Evolutionary conservation across 1,140 invertebrate species (phyloP), one percentile per base, ranked within the genome.

Genomic region (Drosophila baimaii): DNA sequence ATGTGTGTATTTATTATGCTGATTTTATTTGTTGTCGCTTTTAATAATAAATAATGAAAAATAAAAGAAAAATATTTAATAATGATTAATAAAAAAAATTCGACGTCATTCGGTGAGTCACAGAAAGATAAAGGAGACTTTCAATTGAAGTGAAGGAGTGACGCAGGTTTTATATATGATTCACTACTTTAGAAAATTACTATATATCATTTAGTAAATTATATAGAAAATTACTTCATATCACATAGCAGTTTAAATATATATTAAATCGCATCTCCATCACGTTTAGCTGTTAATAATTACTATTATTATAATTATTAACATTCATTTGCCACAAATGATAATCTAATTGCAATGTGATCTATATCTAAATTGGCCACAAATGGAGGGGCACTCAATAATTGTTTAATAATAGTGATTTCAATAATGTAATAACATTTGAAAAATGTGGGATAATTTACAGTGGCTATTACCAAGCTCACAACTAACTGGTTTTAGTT

Each of bases 1-100:
- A 64, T 88, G 70, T 81, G 75, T 76, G 79, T 63, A 79, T 86
- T 88, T 88, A 82, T 82, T 88, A 82, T 72, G 79, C 65, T 71
- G 65, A 77, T 81, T 84, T 80, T 65, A 81, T 84, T 57, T 77
- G 81, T 75, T 84, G 81, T 84, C 72, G 77, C 72, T 81, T 86
- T 85, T 68, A 81, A 86, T 81, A 86, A 84, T 59, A 77, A 81
- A 77, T 47, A 85, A 84, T 47, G 31, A 5, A 21, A 51, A 51
- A 51, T 29, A 51, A 51, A 51, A 17, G 27, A 55, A 73, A 77
- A 70, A 39, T 58, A 58, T 64, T 47, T 49, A 79, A 72, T 78
- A 88, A 86, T 79, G 54, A 82, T 79, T 82, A 79, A 86, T 82
- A 76, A 68, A 72, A 68, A 72, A 43, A 37, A 43, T 2, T 29